phyloP scores from a whole-genome alignment of 2,888 invertebrate genomes.

The Synergus laeviventris region DNA sequence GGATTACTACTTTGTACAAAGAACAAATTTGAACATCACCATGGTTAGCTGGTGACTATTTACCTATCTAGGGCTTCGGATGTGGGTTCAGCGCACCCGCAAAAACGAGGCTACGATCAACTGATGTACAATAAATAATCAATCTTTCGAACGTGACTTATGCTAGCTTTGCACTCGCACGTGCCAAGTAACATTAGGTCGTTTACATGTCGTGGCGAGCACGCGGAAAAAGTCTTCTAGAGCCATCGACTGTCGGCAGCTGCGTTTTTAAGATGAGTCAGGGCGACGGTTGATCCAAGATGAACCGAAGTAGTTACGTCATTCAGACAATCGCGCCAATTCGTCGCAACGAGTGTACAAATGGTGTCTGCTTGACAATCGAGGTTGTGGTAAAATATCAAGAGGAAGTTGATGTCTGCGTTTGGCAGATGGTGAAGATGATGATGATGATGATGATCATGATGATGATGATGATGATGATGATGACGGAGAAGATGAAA shows the following conservation, averaged over 20 bases:
- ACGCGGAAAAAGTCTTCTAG: not conserved
- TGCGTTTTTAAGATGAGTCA: not conserved
- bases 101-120: not conserved
- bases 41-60: not conserved
- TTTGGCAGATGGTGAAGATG: not conserved
- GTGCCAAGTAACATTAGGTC: constrained; percentile 9
- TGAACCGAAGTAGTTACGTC: constrained; percentile 64
- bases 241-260: not conserved
- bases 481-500: too few species aligned
- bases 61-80: constrained; percentile 4
- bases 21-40: not conserved
- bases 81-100: constrained; percentile 18
- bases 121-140: not conserved
- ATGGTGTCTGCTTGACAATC: constrained; percentile 3
- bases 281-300: constrained; percentile 16
- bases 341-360: constrained; percentile 29
- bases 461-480: not conserved
- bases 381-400: constrained; percentile 8
- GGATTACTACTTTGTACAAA: constrained; percentile 17
- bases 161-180: constrained; percentile 1
- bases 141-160: constrained; percentile 23
- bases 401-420: not conserved
- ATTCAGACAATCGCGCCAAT: constrained; percentile 53
- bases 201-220: not conserved
- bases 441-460: not conserved